Conservation (phyloP, 2,113 vertebrate genomes). For the Pedionomus torquatus region DNA sequence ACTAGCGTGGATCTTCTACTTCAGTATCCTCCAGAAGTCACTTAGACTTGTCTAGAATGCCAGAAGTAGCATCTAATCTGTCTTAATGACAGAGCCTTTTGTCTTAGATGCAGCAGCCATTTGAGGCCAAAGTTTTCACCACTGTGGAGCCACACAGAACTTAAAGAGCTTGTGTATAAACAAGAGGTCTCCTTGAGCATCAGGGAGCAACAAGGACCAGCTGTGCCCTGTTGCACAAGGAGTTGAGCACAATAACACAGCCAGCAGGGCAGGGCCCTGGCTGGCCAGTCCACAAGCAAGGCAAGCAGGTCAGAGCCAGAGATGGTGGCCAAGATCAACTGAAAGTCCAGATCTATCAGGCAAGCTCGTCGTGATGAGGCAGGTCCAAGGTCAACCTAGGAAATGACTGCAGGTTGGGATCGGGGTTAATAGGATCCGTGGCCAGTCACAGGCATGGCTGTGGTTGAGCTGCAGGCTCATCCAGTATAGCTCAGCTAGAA, state of each 20-base stretch:
- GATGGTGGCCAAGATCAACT: neutral
- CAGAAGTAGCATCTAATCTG: neutral
- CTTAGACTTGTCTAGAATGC: neutral
- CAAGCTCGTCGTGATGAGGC: neutral
- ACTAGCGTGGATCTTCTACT: neutral
- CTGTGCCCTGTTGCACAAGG: neutral
- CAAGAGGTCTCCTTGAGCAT: neutral
- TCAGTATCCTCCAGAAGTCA: neutral
- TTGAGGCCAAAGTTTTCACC: neutral
- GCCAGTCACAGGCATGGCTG: neutral
- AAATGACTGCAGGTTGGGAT: neutral
- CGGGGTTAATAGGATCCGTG: neutral
- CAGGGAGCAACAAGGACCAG: neutral
- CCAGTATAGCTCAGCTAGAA: neutral
- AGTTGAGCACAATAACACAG: neutral
- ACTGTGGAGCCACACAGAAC: neutral
- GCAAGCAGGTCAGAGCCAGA: neutral
- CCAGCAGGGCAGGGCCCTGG: neutral
- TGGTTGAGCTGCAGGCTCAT: neutral
- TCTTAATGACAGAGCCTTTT: neutral
- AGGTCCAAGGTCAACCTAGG: neutral
- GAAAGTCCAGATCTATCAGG: neutral
- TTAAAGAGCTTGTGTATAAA: neutral
- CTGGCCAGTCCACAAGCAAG: neutral
- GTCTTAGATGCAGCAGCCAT: neutral